A percentile compares a stretch with the other conserved stretches of the same genome.
Conservation (phyloP, 2,888 invertebrate genomes). For the Volucella zonaria region DNA sequence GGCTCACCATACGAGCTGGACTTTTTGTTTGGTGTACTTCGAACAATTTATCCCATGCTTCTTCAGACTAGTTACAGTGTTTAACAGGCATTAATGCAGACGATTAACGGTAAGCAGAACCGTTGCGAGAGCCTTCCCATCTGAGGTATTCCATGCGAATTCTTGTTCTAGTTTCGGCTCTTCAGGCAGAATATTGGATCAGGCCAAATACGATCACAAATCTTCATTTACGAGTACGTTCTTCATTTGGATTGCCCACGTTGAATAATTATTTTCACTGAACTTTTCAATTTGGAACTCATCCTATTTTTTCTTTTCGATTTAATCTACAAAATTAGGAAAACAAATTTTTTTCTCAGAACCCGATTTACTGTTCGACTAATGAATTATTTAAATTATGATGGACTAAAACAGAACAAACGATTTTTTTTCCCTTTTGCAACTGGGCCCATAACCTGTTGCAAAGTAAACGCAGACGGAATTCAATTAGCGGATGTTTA, state of each 20-base stretch:
- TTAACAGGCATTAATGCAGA: slow-evolving; percentile 77
- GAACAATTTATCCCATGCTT: slow-evolving; percentile 79
- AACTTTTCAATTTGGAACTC: slow-evolving; percentile 11
- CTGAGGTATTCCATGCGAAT: slow-evolving; percentile 13
- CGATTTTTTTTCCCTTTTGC: neutral
- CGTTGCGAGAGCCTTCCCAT: slow-evolving; percentile 46
- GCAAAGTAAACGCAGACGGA: slow-evolving; percentile 12
- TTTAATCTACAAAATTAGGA: no score
- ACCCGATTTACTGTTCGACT: slow-evolving; percentile 15
- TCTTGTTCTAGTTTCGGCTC: slow-evolving; percentile 31
- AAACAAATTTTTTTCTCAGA: no score
- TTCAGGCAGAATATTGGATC: slow-evolving; percentile 2
- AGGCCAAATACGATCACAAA: slow-evolving; percentile 32
- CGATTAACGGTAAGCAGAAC: slow-evolving; percentile 31
- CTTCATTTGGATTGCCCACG: slow-evolving; percentile 39
- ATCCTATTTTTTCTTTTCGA: no score
- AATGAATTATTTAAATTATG: no score
- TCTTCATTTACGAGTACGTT: slow-evolving; percentile 23
- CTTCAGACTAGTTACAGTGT: slow-evolving; percentile 75
- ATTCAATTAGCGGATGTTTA: no score
- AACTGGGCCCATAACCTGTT: slow-evolving; percentile 8
- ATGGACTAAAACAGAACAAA: no score
- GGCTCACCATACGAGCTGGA: slow-evolving; percentile 71
- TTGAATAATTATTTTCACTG: slow-evolving; percentile 20
- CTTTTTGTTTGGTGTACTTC: slow-evolving; percentile 78